Conservation (phyloP, 2,888 invertebrate species). For the Brachylomia viminalis region DNA sequence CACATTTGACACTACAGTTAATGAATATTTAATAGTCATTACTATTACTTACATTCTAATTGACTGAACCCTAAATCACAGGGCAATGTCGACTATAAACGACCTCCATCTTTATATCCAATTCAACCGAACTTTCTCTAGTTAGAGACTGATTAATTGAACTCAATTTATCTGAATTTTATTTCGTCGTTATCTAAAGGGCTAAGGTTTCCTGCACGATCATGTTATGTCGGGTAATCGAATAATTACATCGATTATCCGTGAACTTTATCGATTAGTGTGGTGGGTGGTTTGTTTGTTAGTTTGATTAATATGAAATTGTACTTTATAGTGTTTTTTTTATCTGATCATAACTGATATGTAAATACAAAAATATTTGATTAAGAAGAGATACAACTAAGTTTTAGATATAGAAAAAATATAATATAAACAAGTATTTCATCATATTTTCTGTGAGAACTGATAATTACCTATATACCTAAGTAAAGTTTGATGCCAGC, state of each 20-base stretch:
- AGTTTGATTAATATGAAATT: slow-evolving; percentile 6
- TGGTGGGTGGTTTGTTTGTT: not conserved
- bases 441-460: not conserved
- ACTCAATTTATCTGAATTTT: slow-evolving; percentile 60
- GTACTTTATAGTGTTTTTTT: not conserved
- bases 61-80: slow-evolving; percentile 19
- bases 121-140: slow-evolving; percentile 61
- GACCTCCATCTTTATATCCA: slow-evolving; percentile 41
- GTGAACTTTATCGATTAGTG: slow-evolving; percentile 36
- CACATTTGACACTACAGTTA: not conserved
- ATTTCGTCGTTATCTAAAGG: slow-evolving; percentile 51
- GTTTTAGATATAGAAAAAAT: no score
- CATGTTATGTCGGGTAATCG: slow-evolving; percentile 30
- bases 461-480: not conserved
- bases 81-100: slow-evolving; percentile 6
- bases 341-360: no score
- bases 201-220: slow-evolving; percentile 42
- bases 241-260: slow-evolving; percentile 47
- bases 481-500: no score
- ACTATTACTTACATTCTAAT: not conserved
- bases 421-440: no score
- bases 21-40: not conserved
- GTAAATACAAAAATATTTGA: not conserved
- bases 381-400: not conserved
- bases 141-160: slow-evolving; percentile 55